These are phyloP conservation scores for Andrena hattorfiana DNA, from an alignment of 2,888 invertebrate species.

Conservation along the genomic window DNA sequence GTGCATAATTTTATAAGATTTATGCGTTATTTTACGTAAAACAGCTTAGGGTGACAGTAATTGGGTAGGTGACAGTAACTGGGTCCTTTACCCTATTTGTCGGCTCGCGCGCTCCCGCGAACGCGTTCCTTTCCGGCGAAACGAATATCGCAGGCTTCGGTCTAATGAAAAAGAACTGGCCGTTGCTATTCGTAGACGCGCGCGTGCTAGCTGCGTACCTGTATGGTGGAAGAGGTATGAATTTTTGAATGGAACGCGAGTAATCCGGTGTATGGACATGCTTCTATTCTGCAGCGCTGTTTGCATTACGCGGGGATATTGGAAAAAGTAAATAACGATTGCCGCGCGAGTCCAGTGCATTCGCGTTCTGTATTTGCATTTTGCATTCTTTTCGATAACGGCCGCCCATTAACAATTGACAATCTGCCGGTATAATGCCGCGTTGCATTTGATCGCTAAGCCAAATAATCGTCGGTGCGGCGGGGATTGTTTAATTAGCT, in stretches of 20 bases:
- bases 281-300: not conserved
- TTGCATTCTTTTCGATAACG: not conserved
- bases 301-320: constrained; percentile 1
- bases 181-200: not conserved
- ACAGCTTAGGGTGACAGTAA: too few species aligned
- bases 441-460: not conserved
- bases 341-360: not conserved
- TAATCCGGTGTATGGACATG: not conserved
- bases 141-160: too few species aligned
- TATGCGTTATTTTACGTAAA: too few species aligned
- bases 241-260: not conserved
- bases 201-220: not conserved
- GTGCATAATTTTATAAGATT: too few species aligned
- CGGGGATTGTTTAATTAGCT: constrained; percentile 28
- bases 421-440: not conserved
- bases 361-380: not conserved
- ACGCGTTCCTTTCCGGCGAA: too few species aligned
- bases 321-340: constrained; percentile 7
- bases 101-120: not conserved
- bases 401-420: not conserved
- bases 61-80: too few species aligned
- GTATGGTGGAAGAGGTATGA: not conserved
- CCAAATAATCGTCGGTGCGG: not conserved
- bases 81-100: too few species aligned
- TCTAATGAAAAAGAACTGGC: not conserved